Conservation (phyloP, 1,140 invertebrate genomes). For the Aleiodes sp. region DNA sequence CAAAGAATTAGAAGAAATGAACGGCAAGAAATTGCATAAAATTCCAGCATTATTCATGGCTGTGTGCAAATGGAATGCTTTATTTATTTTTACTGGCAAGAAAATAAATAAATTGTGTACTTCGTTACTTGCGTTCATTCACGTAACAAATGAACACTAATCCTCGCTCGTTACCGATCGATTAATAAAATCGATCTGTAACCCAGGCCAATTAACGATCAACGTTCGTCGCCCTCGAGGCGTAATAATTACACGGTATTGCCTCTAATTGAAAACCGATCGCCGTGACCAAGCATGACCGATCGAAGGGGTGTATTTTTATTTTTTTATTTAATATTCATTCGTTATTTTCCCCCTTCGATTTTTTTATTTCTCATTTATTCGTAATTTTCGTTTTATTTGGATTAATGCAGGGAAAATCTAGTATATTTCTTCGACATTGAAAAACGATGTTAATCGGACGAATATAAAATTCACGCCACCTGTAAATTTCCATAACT, state of each 20-base stretch:
- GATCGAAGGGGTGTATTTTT: background rate
- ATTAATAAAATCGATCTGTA: constrained; percentile 28
- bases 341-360: background rate
- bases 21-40: background rate
- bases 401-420: too few species aligned
- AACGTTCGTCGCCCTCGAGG: background rate
- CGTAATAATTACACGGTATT: constrained; percentile 22
- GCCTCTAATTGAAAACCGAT: constrained; percentile 32
- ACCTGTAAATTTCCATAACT: constrained; percentile 32
- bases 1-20: too few species aligned
- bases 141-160: constrained; percentile 10
- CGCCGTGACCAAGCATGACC: constrained; percentile 23
- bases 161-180: constrained; percentile 16
- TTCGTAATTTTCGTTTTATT: too few species aligned
- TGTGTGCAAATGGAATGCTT: background rate
- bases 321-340: background rate
- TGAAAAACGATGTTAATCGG: constrained; percentile 16
- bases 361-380: background rate
- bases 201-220: background rate
- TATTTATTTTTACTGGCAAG: background rate
- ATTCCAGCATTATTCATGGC: background rate
- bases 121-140: background rate
- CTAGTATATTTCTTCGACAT: background rate
- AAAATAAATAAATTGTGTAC: background rate
- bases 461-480: background rate